Evolutionary conservation across 37 sponge, comb jelly and placozoan species (phyloP), one percentile per base, ranked within the genome.

Genomic region (Lycopodina hypogea): DNA sequence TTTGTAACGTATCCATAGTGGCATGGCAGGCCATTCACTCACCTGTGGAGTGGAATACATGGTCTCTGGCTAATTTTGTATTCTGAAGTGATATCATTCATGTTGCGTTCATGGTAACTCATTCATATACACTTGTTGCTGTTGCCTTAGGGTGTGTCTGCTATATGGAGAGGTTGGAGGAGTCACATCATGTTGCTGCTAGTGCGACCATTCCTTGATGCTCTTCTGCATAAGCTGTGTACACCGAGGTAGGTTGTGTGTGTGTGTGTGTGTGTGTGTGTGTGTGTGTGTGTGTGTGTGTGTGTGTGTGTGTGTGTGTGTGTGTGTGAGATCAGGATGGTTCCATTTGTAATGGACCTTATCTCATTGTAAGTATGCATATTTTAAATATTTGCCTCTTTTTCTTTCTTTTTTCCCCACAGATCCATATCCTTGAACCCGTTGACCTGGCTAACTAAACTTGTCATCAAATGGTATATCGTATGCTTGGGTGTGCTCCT

Each of bases 141-240:
- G 38, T 67, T 51, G 56, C 29, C 6, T 0, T 40, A 90, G 91
- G 91, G 91, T 38, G 55, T 83, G 51, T 42, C 32, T 3, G 88
- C 87, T 15, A 63, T 71, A 69, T 90, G 91, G 91, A 60, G 91
- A 56, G 91, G 91, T 0, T 87, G 83, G 83, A 41, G 71, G 39
- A 81, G 83, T 23, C 71, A 77, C 53, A 28, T 72, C 21, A 11
- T 72, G 0, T 60, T 77, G 45, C 62, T 61, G 26, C 21, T 87
- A 29, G 67, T 37, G 7, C 69, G 56, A 52, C 81, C 82, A 61
- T 70, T 87, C 14, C 32, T 42, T 21, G 58, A 68, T 30, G 77
- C 88, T 21, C 1, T 80, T 26, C 81, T 86, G 50, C 64, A 42
- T 2, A 78, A 72, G 59, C 36, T 84, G 2, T 1, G 1, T 17